Evolutionary conservation across 2,888 invertebrate species (phyloP), one percentile per base, ranked within the genome.

Genomic region (Chrysotoxum bicinctum): DNA sequence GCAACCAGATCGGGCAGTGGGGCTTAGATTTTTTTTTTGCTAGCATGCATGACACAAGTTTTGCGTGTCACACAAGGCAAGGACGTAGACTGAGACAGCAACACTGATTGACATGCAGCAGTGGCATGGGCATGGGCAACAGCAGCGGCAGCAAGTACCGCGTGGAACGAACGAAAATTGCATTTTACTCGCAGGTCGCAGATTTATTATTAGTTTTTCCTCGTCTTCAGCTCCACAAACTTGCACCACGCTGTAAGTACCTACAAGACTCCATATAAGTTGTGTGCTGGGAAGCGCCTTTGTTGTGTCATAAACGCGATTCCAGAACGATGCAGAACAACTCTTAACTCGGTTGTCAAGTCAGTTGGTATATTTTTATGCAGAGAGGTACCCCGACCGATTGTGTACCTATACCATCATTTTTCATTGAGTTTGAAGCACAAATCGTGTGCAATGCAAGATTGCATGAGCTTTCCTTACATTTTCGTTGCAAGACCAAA

Each of bases 401-500:
- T 3, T 3, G 7, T 30, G 73, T 73, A 58, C 62, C 50, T 40
- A 43, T 52, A 26, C n/a, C 69, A 75, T 84, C 70, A 84, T 84
- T 84, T 84, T 80, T 84, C 84, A 84, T 80, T 60, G 43, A 45
- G 35, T 68, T 84, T 50, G 73, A 30, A 74, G 62, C 26, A 30
- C 30, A 62, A 35, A 77, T 77, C 85, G 72, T 73, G 85, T 74
- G 68, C 81, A 81, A 77, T 81, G 76, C 54, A 81, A 85, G 72
- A 85, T 77, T 85, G 85, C 81, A 85, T 77, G 81, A 85, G 85
- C 81, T 85, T 81, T 81, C 81, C 69, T 58, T 68, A 58, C 30
- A 45, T 80, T 84, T 79, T 70, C 70, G 21, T 43, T 70, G 56
- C 48, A 56, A 37, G 7, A 32, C 21, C 19, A 19, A 37, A 1